Evolutionary conservation across 2,888 invertebrate species (phyloP).

Genomic region (Brachylomia viminalis): DNA sequence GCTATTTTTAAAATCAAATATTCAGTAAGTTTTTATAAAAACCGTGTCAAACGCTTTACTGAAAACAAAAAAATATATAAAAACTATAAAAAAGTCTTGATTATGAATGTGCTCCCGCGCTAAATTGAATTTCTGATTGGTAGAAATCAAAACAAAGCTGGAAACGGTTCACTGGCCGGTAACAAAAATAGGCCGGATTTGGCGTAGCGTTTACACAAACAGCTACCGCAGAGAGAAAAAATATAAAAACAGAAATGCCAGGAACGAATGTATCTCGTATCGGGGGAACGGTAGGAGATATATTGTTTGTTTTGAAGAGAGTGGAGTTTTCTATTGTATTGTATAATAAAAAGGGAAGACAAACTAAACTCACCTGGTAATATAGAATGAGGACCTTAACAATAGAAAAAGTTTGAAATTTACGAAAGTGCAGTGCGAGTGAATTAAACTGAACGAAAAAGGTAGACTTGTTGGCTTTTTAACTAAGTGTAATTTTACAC

Average conservation of each 20-base stretch:
- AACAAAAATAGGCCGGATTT: conserved; percentile 80
- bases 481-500: background rate
- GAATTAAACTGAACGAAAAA: no score
- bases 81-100: conserved; percentile 59
- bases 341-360: background rate
- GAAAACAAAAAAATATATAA: conserved; percentile 38
- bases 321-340: background rate
- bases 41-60: conserved; percentile 44
- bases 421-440: background rate
- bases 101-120: conserved; percentile 59
- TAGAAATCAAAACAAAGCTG: conserved; percentile 69
- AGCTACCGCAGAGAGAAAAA: conserved; percentile 66
- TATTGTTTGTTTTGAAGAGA: conserved; percentile 22
- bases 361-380: background rate
- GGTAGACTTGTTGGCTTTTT: no score
- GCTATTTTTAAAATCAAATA: conserved; percentile 42
- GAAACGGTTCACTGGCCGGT: conserved; percentile 76
- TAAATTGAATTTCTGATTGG: conserved; percentile 72
- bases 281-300: conserved; percentile 3
- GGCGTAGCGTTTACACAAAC: conserved; percentile 75
- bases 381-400: background rate
- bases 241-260: conserved; percentile 66
- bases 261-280: conserved; percentile 34
- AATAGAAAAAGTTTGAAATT: background rate
- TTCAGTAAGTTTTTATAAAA: conserved; percentile 48